A percentile compares a stretch with the other conserved stretches of the same genome.
phyloP scores from a whole-genome alignment of 2,113 vertebrate genomes.

The Pterocles orientalis region DNA sequence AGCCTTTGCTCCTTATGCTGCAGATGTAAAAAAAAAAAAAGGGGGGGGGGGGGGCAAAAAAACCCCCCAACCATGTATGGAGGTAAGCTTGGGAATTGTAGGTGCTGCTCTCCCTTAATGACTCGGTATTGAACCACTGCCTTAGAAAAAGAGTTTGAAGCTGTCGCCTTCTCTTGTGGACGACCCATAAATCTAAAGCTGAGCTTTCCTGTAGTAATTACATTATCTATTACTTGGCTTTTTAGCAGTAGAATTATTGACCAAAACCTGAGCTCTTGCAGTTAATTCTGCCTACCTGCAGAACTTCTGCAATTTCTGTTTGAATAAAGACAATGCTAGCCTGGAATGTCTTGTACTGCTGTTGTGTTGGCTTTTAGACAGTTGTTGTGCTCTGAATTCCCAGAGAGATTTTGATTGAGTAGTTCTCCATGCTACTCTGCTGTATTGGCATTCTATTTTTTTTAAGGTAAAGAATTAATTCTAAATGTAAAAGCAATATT shows the following conservation, averaged over 20 bases:
- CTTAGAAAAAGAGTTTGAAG: not conserved
- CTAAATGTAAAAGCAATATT: not conserved
- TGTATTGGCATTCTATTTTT: not conserved
- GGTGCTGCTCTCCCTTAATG: not conserved
- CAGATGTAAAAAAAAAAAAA: not conserved
- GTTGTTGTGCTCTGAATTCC: not conserved
- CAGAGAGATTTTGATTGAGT: not conserved
- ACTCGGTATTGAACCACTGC: not conserved
- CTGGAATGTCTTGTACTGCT: not conserved
- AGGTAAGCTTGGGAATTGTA: not conserved
- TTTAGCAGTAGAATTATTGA: not conserved
- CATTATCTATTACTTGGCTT: not conserved
- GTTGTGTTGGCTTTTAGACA: not conserved
- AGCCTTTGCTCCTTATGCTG: not conserved
- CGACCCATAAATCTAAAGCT: not conserved
- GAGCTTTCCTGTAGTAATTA: not conserved
- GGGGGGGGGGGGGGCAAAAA: no score
- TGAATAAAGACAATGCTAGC: not conserved
- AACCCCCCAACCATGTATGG: not conserved
- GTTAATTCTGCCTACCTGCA: not conserved
- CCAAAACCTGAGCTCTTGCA: not conserved
- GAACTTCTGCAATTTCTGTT: not conserved
- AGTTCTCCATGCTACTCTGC: not conserved
- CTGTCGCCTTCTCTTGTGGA: not conserved
- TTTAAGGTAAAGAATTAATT: not conserved